phyloP scores from a whole-genome alignment of 2,113 vertebrate species.

The Thermophis baileyi region DNA sequence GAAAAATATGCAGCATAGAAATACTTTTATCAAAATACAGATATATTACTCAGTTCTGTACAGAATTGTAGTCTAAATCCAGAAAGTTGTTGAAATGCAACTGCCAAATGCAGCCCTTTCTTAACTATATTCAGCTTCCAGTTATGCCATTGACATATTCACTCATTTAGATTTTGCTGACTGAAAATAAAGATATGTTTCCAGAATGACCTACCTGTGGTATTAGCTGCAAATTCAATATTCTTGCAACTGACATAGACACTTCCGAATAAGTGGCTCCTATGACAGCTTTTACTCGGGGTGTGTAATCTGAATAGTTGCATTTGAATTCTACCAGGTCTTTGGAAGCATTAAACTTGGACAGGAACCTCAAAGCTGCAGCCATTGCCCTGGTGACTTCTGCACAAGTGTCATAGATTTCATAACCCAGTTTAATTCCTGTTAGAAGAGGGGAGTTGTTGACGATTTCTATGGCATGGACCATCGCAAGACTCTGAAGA shows the following conservation, averaged over 20 bases:
- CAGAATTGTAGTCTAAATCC: background rate
- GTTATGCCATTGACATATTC: rapidly evolving
- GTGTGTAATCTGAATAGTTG: slow-evolving; percentile 59
- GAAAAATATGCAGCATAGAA: background rate
- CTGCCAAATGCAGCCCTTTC: background rate
- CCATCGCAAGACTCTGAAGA: slow-evolving; percentile 77
- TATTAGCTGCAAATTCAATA: slow-evolving; percentile 80
- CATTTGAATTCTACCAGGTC: slow-evolving; percentile 55
- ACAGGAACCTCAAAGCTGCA: slow-evolving; percentile 69
- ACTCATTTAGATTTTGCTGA: background rate
- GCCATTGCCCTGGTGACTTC: slow-evolving; percentile 80
- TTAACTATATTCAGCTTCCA: background rate
- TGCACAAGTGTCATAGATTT: slow-evolving; percentile 80
- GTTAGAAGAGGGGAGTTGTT: slow-evolving; percentile 77
- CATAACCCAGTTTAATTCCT: slow-evolving; percentile 80
- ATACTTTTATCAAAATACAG: background rate
- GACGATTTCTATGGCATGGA: slow-evolving; percentile 77
- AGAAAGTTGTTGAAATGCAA: background rate
- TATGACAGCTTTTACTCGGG: slow-evolving; percentile 72
- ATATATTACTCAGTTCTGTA: background rate
- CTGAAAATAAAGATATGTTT: background rate
- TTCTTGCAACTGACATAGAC: slow-evolving; percentile 80
- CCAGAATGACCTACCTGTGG: slow-evolving; percentile 74
- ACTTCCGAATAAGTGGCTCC: slow-evolving; percentile 78
- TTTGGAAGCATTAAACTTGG: slow-evolving; percentile 60